Evolutionary conservation across 2,888 invertebrate species (phyloP), one percentile per base, ranked within the genome.

Genomic region (Nasonovia ribisnigri): DNA sequence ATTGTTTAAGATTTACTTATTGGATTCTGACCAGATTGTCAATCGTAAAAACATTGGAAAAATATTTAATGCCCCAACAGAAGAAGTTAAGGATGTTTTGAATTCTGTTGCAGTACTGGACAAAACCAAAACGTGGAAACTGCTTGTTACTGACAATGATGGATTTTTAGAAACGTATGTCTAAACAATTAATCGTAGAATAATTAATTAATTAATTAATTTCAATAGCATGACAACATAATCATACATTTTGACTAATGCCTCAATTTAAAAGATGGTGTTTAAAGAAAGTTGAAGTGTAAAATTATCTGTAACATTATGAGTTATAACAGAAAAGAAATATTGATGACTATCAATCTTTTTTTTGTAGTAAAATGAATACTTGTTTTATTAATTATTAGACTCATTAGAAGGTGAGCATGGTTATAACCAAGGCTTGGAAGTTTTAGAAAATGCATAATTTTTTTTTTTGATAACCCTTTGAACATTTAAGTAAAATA

Each of bases 1-100:
- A 54, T 42, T 93, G 4, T 89, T 84, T 60, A 24, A 93, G 93
- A 93, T 93, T 51, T 54, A 90, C 42, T n/a, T 67, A 51, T 90
- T 93, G n/a, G 90, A 93, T 86, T 42, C 90, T 86, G 10, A 60
- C 6, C 67, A 93, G 13, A 51, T 24, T 20, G 29, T 93, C 60
- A 87, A 93, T 43, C 90, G 93, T 26, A 86, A 87, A 60, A 60
- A 51, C 51, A 46, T 93, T 51, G 90, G 51, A 0, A 90, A 93
- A 60, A 86, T 90, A 48, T 93, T 93, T 42, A 93, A 93, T 90
- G 60, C 93, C 1, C 93, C 93, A 60, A 67, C 93, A 46, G 93
- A 93, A 51, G 93, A 93, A 93, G 93, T 93, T 67, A 86, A 51
- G 29, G 93, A 93, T 67, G 93, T 51, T 60, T 46, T 93, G 8